phyloP scores from a whole-genome alignment of 2,888 invertebrate species.

The Crioceris asparagi region DNA sequence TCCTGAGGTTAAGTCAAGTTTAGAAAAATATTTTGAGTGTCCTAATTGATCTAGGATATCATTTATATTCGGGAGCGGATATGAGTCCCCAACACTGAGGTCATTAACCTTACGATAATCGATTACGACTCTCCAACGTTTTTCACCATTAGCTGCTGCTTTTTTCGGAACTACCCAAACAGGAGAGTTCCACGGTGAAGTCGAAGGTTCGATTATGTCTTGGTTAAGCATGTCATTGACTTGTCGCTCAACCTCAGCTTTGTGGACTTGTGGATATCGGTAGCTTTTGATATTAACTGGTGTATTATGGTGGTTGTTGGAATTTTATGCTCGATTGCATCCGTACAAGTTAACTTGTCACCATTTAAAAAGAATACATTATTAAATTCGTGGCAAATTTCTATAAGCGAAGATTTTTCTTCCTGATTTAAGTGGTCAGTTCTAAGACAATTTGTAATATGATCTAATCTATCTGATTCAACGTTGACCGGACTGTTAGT shows the following conservation, averaged over 20 bases:
- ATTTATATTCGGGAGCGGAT: slow-evolving; percentile 30
- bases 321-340: slow-evolving; percentile 19
- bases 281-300: slow-evolving; percentile 14
- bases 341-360: slow-evolving; percentile 19
- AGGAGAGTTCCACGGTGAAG: slow-evolving; percentile 11
- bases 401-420: slow-evolving; percentile 17
- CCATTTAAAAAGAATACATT: slow-evolving; percentile 20
- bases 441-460: slow-evolving; percentile 4
- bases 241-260: slow-evolving; percentile 25
- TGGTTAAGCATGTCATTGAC: slow-evolving; percentile 17
- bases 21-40: slow-evolving; percentile 30
- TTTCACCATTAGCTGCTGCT: slow-evolving; percentile 15
- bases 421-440: slow-evolving; percentile 21
- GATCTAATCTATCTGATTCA: slow-evolving; percentile 4
- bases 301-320: slow-evolving; percentile 9
- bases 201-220: slow-evolving; percentile 8
- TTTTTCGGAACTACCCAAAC: slow-evolving; percentile 24
- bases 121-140: slow-evolving; percentile 16
- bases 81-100: slow-evolving; percentile 28
- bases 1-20: slow-evolving; percentile 31
- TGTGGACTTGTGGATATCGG: slow-evolving; percentile 24
- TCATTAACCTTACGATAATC: slow-evolving; percentile 23
- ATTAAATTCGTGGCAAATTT: slow-evolving; percentile 20
- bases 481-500: not conserved
- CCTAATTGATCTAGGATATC: slow-evolving; percentile 32